Evolutionary conservation across 2,797 vertebrate genomes (phyloP), one percentile per base, ranked within the genome.

Genomic region (Macroramphosus scolopax): DNA sequence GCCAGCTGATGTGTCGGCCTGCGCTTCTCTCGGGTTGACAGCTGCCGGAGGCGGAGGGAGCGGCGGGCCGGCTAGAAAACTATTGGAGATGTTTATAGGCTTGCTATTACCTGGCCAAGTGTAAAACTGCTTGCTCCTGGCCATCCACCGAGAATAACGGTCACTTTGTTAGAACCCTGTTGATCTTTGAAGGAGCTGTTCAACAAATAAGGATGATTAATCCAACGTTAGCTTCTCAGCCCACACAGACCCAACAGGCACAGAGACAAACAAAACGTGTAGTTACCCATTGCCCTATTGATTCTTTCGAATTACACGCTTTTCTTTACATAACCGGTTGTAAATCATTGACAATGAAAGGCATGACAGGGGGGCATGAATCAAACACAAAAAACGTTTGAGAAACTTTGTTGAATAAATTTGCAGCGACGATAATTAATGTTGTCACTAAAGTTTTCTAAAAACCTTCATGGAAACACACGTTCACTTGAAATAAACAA

Each of bases 271-370:
- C 17, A 52, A 22, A 66, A 73, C 26, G 62, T 56, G 75, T 26
- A 13, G 26, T 52, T 48, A 49, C 39, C 3, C 65, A 2, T 43
- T 67, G 75, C 32, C 48, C 73, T 82, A 81, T 85, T 44, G 83
- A 85, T 75, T 41, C 28, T 2, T 3, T 14, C 12, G 11, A 41
- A 57, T 63, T 52, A 54, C 26, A 35, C 13, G 8, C 8, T 37
- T 51, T 51, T 70, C 37, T 77, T 63, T 68, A 41, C 64, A 47
- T 59, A 34, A 25, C 22, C 18, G 2, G 8, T 6, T 7, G 69
- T 58, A 5, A 73, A 78, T 82, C 33, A 77, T 63, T 77, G 47
- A 78, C 57, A 32, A 8, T 14, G 22, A 12, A 14, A 26, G 1
- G 11, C 5, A 1, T 3, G 33, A 14, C 7, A 5, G 2, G 8